These are phyloP conservation scores for Nasonia oneida DNA, from an alignment of 2,888 invertebrate genomes.

Conservation along the genomic window DNA sequence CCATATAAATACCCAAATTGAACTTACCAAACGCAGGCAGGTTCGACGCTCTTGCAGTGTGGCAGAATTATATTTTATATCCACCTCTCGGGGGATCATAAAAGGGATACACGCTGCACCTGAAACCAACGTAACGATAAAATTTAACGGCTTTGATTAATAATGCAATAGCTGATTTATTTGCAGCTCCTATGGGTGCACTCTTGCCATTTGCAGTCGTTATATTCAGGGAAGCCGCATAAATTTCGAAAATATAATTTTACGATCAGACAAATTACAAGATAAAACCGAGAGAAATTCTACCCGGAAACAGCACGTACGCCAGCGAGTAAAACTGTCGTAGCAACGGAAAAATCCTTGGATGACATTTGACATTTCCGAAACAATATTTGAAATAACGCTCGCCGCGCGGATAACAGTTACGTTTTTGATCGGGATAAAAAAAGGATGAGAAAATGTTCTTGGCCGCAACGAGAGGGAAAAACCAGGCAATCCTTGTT, in stretches of 20 bases:
- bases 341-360: background rate
- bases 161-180: slow-evolving; percentile 42
- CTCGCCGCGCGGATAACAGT: background rate
- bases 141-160: slow-evolving; percentile 44
- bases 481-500: background rate
- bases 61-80: slow-evolving; percentile 34
- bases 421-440: background rate
- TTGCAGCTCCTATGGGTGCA: background rate
- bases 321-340: too few relatives aligned
- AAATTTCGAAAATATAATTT: background rate
- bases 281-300: too few relatives aligned
- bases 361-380: background rate
- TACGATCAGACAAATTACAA: background rate
- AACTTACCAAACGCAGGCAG: slow-evolving; percentile 3
- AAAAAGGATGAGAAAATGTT: background rate
- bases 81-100: slow-evolving; percentile 2
- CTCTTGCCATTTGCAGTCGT: background rate
- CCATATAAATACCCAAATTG: background rate
- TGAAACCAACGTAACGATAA: slow-evolving; percentile 5
- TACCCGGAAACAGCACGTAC: too few relatives aligned
- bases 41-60: slow-evolving; percentile 7
- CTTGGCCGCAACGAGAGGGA: background rate
- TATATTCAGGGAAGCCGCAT: background rate
- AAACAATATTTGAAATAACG: background rate
- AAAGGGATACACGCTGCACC: slow-evolving; percentile 1